phyloP scores from a whole-genome alignment of 2,797 vertebrate species.

The Myotis findleyi region DNA sequence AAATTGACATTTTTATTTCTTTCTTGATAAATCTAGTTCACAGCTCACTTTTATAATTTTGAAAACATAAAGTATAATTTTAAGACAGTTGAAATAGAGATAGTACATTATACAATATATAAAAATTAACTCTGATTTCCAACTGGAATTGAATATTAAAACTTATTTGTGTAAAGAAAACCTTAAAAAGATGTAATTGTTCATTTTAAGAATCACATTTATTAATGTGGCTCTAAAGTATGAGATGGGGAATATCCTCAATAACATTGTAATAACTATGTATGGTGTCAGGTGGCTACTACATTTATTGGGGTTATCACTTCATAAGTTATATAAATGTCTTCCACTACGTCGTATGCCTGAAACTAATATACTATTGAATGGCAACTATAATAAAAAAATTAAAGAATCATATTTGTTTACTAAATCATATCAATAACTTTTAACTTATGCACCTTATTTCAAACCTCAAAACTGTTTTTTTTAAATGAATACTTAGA shows the following conservation, averaged over 20 bases:
- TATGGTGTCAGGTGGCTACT: not conserved
- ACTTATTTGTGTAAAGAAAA: not conserved
- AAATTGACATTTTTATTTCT: not conserved
- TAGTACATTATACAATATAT: not conserved
- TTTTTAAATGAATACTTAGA: conserved; percentile 9
- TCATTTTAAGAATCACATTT: not conserved
- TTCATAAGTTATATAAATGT: not conserved
- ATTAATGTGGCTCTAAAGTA: not conserved
- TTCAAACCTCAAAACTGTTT: not conserved
- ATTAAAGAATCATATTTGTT: not conserved
- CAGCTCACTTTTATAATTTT: not conserved
- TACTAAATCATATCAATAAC: not conserved
- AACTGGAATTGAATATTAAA: not conserved
- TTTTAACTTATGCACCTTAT: not conserved
- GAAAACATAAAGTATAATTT: not conserved
- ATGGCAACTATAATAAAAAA: not conserved
- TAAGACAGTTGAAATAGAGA: not conserved
- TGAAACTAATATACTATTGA: not conserved
- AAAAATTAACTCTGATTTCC: not conserved
- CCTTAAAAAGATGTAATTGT: not conserved
- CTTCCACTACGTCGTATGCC: too few relatives aligned
- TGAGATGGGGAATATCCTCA: not conserved
- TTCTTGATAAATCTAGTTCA: not conserved
- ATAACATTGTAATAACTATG: not conserved
- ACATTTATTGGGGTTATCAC: not conserved